Evolutionary conservation across 2,888 invertebrate species (phyloP).

Genomic region (Notodonta dromedarius): DNA sequence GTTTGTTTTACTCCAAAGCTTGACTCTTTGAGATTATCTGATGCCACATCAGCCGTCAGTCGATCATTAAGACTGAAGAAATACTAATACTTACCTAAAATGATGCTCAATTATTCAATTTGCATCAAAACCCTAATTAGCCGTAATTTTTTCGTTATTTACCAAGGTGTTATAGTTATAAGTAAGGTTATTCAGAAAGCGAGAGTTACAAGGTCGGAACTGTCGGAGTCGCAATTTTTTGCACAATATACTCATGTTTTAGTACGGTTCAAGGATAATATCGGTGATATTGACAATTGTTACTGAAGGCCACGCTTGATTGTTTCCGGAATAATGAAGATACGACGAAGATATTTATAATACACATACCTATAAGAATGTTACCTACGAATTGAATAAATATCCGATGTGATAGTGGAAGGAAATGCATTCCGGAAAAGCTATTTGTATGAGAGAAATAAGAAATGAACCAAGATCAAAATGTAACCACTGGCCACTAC

Average conservation of each 20-base stretch:
- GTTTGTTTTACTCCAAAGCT: too few species aligned
- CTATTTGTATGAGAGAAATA: too few species aligned
- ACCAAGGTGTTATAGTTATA: constrained; percentile 24
- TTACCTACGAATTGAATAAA: too few species aligned
- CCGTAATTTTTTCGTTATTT: constrained; percentile 15
- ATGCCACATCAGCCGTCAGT: not conserved
- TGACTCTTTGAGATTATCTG: not conserved
- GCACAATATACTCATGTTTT: constrained; percentile 24
- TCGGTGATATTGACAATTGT: not conserved
- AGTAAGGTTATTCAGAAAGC: constrained; percentile 46
- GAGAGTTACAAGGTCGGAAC: constrained; percentile 49
- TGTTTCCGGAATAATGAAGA: not conserved
- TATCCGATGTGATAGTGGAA: too few species aligned
- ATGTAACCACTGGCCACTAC: too few species aligned
- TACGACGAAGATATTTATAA: not conserved
- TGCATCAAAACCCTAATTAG: not conserved
- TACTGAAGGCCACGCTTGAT: not conserved
- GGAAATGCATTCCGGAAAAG: too few species aligned
- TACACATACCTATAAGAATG: too few species aligned
- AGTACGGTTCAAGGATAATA: constrained; percentile 3
- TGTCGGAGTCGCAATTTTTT: constrained; percentile 25
- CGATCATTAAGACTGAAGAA: not conserved
- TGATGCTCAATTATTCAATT: not conserved
- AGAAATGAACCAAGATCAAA: too few species aligned
- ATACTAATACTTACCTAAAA: not conserved